These are phyloP conservation scores for Uloborus plumipes DNA, from an alignment of 2,888 invertebrate genomes.

Conservation along the genomic window DNA sequence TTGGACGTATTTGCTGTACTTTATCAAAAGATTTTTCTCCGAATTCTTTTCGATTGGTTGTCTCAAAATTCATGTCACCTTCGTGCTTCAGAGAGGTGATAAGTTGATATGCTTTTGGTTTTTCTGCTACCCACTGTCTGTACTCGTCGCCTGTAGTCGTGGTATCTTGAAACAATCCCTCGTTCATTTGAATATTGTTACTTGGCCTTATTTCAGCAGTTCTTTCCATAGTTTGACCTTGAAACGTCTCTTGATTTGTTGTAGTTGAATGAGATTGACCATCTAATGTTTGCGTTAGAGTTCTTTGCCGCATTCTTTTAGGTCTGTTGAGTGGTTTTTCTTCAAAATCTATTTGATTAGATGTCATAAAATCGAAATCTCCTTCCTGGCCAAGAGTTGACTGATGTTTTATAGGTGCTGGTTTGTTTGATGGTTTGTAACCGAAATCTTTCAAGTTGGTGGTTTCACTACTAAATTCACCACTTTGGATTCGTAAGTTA, in stretches of 20 bases:
- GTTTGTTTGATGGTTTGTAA: slow-evolving; percentile 48
- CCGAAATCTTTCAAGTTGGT: slow-evolving; percentile 35
- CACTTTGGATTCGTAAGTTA: slow-evolving; percentile 33
- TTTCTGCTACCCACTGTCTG: slow-evolving; percentile 33
- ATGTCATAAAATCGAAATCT: slow-evolving; percentile 62
- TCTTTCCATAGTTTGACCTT: slow-evolving; percentile 18
- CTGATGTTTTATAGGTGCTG: slow-evolving; percentile 45
- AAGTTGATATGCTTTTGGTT: slow-evolving; percentile 21
- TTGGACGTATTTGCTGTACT: slow-evolving; percentile 47
- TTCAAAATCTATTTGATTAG: slow-evolving; percentile 42
- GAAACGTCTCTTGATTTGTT: slow-evolving; percentile 46
- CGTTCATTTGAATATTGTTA: slow-evolving; percentile 17
- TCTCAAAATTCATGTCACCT: slow-evolving; percentile 65
- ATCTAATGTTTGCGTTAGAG: slow-evolving; percentile 28
- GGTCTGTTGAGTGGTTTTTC: slow-evolving; percentile 24
- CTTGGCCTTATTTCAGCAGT: slow-evolving; percentile 19
- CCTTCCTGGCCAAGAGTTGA: slow-evolving; percentile 63
- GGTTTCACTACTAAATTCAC: slow-evolving; percentile 41
- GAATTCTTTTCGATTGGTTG: slow-evolving; percentile 49
- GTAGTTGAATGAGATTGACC: slow-evolving; percentile 48
- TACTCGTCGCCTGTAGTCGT: slow-evolving; percentile 43
- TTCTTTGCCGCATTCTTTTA: slow-evolving; percentile 33
- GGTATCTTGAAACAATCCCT: slow-evolving; percentile 16
- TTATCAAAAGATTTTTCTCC: slow-evolving; percentile 25
- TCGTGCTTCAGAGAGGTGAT: slow-evolving; percentile 50